Percentiles rank a stretch among this genome's conserved stretches.
Evolutionary conservation across 2,888 invertebrate species (phyloP).

Genomic region (Pseudanteris insignis): DNA sequence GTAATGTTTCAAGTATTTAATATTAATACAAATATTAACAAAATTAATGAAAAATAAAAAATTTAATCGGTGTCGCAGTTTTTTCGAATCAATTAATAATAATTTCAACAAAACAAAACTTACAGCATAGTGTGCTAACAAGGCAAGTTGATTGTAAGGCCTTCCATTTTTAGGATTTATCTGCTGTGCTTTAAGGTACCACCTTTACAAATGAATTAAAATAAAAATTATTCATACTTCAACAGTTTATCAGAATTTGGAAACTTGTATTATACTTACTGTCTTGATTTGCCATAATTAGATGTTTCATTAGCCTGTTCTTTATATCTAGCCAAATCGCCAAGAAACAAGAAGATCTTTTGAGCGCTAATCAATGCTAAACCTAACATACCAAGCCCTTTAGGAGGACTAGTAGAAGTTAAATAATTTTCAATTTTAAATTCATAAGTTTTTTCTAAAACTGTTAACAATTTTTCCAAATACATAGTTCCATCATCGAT

Average conservation of each 20-base stretch:
- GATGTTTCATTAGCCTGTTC: conserved; percentile 83
- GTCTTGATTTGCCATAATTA: conserved; percentile 81
- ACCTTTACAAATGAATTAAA: conserved; percentile 67
- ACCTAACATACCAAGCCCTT: conserved; percentile 75
- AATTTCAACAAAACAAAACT: conserved; percentile 63
- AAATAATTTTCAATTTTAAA: conserved; percentile 75
- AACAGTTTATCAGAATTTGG: too few species aligned
- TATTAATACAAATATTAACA: not conserved
- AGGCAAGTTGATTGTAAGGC: conserved; percentile 93
- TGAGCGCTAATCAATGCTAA: conserved; percentile 87
- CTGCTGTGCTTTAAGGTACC: conserved; percentile 93
- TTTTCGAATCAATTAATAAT: not conserved
- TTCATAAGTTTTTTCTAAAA: conserved; percentile 79
- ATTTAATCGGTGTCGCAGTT: too few species aligned
- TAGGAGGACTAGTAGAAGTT: conserved; percentile 67
- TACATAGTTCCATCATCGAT: conserved; percentile 84
- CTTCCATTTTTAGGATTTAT: conserved; percentile 94
- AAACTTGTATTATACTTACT: too few species aligned
- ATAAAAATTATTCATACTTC: conserved; percentile 13
- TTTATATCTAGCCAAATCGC: conserved; percentile 91
- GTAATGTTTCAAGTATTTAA: conserved; percentile 57
- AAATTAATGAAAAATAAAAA: not conserved
- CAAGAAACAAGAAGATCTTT: conserved; percentile 87
- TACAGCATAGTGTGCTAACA: conserved; percentile 84
- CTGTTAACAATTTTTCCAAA: conserved; percentile 78